phyloP scores from a whole-genome alignment of 23 tunicate species.

The Corella eumyota region DNA sequence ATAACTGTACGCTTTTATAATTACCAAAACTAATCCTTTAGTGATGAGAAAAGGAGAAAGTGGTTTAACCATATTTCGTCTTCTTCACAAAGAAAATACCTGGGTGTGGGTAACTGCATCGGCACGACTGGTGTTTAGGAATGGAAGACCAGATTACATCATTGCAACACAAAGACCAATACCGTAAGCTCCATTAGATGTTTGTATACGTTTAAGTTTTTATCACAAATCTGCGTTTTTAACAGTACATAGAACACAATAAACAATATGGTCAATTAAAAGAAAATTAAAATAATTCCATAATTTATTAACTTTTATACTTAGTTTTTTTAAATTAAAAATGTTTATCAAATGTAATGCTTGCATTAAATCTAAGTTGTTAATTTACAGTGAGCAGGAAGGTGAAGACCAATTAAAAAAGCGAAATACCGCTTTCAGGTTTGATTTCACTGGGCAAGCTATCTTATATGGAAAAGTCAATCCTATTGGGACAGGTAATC shows the following conservation, averaged over 20 bases:
- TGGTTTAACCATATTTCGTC: slow-evolving; percentile 76
- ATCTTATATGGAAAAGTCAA: slow-evolving; percentile 71
- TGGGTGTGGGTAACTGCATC: slow-evolving; percentile 99
- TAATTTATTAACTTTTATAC: no score
- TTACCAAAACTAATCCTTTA: no score
- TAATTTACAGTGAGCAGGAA: slow-evolving; percentile 66
- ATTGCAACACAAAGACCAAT: slow-evolving; percentile 89
- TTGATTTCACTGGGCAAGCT: slow-evolving; percentile 97
- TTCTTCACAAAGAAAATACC: slow-evolving; percentile 71
- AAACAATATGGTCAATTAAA: no score
- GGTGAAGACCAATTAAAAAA: slow-evolving; percentile 90
- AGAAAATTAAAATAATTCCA: no score
- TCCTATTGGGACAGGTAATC: slow-evolving; percentile 65
- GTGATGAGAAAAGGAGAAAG: slow-evolving; percentile 91
- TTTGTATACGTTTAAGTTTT: neutral
- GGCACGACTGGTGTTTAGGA: slow-evolving; percentile 46
- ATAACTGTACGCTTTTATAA: no score
- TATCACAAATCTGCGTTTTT: neutral
- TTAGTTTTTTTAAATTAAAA: neutral
- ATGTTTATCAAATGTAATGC: neutral
- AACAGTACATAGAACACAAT: no score
- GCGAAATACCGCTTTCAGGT: slow-evolving; percentile 59
- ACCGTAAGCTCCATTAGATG: slow-evolving; percentile 45
- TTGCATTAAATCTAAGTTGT: neutral
- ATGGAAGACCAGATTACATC: slow-evolving; percentile 76